Evolutionary conservation across 2,113 vertebrate genomes (phyloP), one percentile per base, ranked within the genome.

Genomic region (Salvelinus fontinalis): DNA sequence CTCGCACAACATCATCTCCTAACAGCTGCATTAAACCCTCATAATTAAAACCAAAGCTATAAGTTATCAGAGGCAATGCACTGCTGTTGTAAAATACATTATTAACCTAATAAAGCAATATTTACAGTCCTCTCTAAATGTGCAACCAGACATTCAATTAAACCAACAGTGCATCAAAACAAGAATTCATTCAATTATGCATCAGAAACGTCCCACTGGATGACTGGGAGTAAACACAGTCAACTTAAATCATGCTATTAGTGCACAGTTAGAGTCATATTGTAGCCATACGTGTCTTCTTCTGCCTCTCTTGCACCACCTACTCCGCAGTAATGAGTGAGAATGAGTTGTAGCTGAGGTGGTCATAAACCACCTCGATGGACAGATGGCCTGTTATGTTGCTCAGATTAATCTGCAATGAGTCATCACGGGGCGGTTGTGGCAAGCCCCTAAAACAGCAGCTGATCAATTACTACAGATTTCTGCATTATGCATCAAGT

Each of bases 351-450:
- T 70, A 24, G 65, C 8, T 29, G 65, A 29, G 11, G 60, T 64
- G 22, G 7, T 12, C n/a, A 9, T 22, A 3, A 67, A 26, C 65
- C n/a, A 64, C n/a, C 31, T 54, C 29, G 3, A 18, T 12, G 20
- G 26, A 76, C 84, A 82, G 84, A 87, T 71, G 80, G 79, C 74
- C 26, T 11, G 31, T 67, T 78, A 67, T 2, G n/a, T 67, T 71
- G 26, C 29, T 51, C 70, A 49, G 14, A 14, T 20, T 18, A 22
- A 60, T 78, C 67, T 78, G 34, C 78, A 14, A 57, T 31, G 68
- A 78, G 54, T 69, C 65, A 39, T 73, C 51, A 1, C n/a, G 70
- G 54, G 54, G 54, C 22, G 0, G 18, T 24, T 24, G 31, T 4
- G 0, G 13, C 22, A 0, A 71, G 26, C 11, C 59, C 59, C 12